Conservation (phyloP, 2,113 vertebrate species). For the Syngnathus scovelli region DNA sequence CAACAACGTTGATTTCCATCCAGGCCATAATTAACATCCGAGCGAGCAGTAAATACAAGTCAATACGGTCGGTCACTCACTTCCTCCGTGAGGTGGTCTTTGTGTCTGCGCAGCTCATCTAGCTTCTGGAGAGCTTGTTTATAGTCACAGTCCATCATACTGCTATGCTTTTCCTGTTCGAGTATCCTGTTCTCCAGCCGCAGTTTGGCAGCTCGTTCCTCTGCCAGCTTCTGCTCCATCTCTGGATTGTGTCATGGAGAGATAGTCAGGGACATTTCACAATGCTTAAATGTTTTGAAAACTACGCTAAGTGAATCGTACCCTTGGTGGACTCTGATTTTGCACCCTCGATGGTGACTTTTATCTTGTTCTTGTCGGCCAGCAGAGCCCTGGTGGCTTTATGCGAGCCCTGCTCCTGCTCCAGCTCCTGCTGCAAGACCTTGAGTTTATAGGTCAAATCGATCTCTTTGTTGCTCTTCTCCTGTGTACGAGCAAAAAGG, state of each 20-base stretch:
- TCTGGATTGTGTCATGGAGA: slow-evolving; percentile 64
- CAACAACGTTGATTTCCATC: neutral
- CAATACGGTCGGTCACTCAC: slow-evolving; percentile 47
- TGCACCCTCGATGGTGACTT: slow-evolving; percentile 94
- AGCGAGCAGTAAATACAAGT: neutral
- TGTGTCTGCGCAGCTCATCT: slow-evolving; percentile 85
- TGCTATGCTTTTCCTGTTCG: slow-evolving; percentile 91
- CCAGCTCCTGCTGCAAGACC: slow-evolving; percentile 91
- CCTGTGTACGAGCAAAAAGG: slow-evolving; percentile 64
- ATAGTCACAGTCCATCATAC: slow-evolving; percentile 93
- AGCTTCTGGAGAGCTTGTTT: slow-evolving; percentile 94
- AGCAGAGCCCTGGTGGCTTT: slow-evolving; percentile 89
- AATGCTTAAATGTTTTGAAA: neutral
- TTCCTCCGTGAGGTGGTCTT: slow-evolving; percentile 88
- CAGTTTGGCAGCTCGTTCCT: slow-evolving; percentile 85
- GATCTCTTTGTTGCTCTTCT: slow-evolving; percentile 97
- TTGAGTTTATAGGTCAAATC: slow-evolving; percentile 97
- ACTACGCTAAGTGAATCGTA: slow-evolving; percentile 40
- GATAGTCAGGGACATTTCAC: neutral
- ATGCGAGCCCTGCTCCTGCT: slow-evolving; percentile 91
- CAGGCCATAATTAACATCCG: neutral
- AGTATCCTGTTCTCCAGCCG: slow-evolving; percentile 88
- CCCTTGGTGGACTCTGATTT: slow-evolving; percentile 98
- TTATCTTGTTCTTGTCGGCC: slow-evolving; percentile 96
- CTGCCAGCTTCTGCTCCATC: slow-evolving; percentile 90